phyloP scores from a whole-genome alignment of 2,888 invertebrate species.

The Torymus tubicola region DNA sequence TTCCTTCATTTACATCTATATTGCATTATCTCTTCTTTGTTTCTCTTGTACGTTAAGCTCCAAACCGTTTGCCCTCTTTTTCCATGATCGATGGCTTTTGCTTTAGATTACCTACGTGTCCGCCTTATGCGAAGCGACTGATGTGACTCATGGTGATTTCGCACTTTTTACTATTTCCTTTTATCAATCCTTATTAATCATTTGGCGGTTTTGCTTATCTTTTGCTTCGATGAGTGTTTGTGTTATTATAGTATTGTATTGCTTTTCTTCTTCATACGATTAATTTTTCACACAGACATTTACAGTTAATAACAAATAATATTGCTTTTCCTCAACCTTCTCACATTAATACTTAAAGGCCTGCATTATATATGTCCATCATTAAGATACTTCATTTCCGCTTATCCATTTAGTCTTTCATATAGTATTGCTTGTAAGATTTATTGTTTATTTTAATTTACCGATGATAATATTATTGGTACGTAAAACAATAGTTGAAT shows the following conservation, averaged over 20 bases:
- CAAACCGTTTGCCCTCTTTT: slow-evolving; percentile 21
- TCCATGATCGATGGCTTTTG: slow-evolving; percentile 34
- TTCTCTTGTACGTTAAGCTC: background rate
- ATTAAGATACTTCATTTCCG: background rate
- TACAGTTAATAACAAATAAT: slow-evolving; percentile 32
- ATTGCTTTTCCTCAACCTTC: slow-evolving; percentile 37
- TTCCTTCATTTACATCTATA: slow-evolving; percentile 25
- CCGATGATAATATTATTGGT: too few species aligned
- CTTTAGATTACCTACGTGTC: slow-evolving; percentile 20
- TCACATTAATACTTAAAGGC: background rate
- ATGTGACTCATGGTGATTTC: slow-evolving; percentile 39
- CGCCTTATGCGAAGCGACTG: slow-evolving; percentile 5
- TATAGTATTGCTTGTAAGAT: slow-evolving; percentile 40
- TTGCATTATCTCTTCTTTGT: slow-evolving; percentile 13
- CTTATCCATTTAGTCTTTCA: background rate
- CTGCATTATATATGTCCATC: background rate
- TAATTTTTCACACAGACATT: slow-evolving; percentile 7
- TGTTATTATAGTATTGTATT: background rate
- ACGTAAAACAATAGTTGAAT: background rate
- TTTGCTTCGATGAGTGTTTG: background rate
- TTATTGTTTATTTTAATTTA: slow-evolving; percentile 39
- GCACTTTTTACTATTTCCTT: slow-evolving; percentile 40
- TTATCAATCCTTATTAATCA: slow-evolving; percentile 37
- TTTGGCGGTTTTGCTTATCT: slow-evolving; percentile 24
- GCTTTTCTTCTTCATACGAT: background rate